Conservation (phyloP, 2,797 vertebrate genomes). For the Hippocampus kuda region DNA sequence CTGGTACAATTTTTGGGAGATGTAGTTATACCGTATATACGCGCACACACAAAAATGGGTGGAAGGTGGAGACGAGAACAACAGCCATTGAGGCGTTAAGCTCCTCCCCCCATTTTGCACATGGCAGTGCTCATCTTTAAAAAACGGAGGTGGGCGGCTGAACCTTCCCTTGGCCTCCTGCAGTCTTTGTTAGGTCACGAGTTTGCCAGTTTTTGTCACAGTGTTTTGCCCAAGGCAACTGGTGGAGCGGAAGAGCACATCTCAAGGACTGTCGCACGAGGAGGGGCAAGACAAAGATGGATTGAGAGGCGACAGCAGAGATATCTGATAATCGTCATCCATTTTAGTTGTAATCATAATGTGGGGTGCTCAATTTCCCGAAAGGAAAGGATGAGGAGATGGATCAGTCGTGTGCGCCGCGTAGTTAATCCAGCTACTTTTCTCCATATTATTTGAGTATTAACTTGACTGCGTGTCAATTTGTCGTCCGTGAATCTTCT, state of each 20-base stretch:
- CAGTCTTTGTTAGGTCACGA: conserved; percentile 18
- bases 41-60: too few species aligned
- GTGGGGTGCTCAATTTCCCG: background rate
- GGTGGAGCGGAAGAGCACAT: conserved; percentile 7
- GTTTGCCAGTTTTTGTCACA: conserved; percentile 21
- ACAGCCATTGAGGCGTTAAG: too few species aligned
- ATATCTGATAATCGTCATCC: too few species aligned
- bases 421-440: too few species aligned
- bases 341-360: background rate
- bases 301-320: conserved; percentile 5
- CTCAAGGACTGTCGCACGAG: conserved; percentile 9
- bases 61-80: too few species aligned
- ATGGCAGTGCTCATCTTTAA: too few species aligned
- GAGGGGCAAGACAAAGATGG: conserved; percentile 18
- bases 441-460: background rate
- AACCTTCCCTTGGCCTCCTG: too few species aligned
- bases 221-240: conserved; percentile 18
- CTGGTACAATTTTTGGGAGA: too few species aligned
- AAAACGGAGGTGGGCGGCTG: too few species aligned
- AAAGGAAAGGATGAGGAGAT: background rate
- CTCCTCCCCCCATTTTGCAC: too few species aligned
- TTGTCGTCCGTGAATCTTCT: background rate
- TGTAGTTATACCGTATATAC: too few species aligned
- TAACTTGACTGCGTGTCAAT: background rate
- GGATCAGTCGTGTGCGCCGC: background rate